phyloP scores from a whole-genome alignment of 2,113 vertebrate genomes.

The Cettia cetti region DNA sequence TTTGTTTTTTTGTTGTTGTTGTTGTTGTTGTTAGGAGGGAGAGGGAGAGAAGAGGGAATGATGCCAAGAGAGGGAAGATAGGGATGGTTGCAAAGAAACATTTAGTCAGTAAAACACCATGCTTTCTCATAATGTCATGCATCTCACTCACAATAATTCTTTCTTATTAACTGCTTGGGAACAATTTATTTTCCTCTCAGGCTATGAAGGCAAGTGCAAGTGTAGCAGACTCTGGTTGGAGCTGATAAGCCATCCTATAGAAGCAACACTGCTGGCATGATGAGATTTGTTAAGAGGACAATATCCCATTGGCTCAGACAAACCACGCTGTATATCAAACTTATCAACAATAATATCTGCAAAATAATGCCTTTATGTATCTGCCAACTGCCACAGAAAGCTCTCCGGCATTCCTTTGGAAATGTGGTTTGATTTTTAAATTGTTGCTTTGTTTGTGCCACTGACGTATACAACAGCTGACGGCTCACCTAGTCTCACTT shows the following conservation, averaged over 20 bases:
- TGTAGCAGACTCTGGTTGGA: slow-evolving; percentile 83
- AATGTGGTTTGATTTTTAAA: slow-evolving; percentile 30
- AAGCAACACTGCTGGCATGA: slow-evolving; percentile 81
- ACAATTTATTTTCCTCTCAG: slow-evolving; percentile 97
- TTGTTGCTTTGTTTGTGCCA: not conserved
- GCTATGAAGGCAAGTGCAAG: slow-evolving; percentile 83
- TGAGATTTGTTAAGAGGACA: slow-evolving; percentile 91
- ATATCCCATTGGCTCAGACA: slow-evolving; percentile 84
- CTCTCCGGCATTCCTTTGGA: slow-evolving; percentile 60
- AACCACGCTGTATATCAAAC: slow-evolving; percentile 76
- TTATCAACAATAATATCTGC: slow-evolving; percentile 80
- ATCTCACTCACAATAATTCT: slow-evolving; percentile 87
- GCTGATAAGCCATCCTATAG: slow-evolving; percentile 88
- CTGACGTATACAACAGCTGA: not conserved
- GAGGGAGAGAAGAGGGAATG: not conserved
- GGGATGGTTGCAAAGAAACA: slow-evolving; percentile 48
- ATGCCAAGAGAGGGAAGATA: not conserved
- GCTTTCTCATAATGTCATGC: slow-evolving; percentile 80
- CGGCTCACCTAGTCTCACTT: not conserved
- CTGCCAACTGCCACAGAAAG: slow-evolving; percentile 62
- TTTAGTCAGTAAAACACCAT: slow-evolving; percentile 71
- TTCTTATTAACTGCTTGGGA: slow-evolving; percentile 94
- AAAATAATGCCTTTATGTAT: slow-evolving; percentile 75
- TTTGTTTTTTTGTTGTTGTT: not conserved
- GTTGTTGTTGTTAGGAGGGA: not conserved